A percentile compares a stretch with the other conserved stretches of the same genome.
These are phyloP conservation scores for Dendronephthya gigantea DNA, from an alignment of 64 coral and sea anemone species.

Conservation along the genomic window DNA sequence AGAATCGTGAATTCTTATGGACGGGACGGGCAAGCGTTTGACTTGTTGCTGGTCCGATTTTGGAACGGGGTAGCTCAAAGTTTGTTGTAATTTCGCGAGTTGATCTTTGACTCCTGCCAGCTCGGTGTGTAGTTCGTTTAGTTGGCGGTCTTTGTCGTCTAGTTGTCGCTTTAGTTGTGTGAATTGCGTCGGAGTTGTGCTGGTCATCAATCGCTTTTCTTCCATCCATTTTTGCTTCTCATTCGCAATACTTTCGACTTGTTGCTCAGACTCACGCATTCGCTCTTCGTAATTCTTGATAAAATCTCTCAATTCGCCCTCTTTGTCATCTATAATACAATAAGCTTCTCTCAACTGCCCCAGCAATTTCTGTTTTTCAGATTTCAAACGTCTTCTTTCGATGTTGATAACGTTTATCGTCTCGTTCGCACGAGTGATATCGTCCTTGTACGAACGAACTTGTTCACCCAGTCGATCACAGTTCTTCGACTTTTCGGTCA, in stretches of 20 bases:
- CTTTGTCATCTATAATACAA: conserved; percentile 14
- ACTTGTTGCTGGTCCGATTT: not conserved
- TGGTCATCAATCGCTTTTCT: not conserved
- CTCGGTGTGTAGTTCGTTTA: not conserved
- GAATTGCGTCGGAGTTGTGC: not conserved
- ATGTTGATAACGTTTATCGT: conserved; percentile 87
- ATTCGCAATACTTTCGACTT: not conserved
- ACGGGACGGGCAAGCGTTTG: not conserved
- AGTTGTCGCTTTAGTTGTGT: not conserved
- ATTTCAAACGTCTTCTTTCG: conserved; percentile 57
- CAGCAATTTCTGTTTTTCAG: not conserved
- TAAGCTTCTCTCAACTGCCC: conserved; percentile 6
- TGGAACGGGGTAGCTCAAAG: not conserved
- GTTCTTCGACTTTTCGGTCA: conserved; percentile 60
- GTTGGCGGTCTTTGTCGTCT: not conserved
- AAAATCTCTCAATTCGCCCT: not conserved
- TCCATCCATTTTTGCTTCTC: not conserved
- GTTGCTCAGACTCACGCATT: not conserved
- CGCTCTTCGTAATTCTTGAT: not conserved
- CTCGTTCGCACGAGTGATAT: conserved; percentile 82
- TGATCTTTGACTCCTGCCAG: not conserved
- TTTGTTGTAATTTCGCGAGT: not conserved
- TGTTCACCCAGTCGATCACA: conserved; percentile 47
- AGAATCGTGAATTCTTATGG: not conserved
- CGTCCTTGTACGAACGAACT: conserved; percentile 23